phyloP scores from a whole-genome alignment of 30 jellyfish, hydroid and myxozoan genomes.

The Hydractinia echinata region DNA sequence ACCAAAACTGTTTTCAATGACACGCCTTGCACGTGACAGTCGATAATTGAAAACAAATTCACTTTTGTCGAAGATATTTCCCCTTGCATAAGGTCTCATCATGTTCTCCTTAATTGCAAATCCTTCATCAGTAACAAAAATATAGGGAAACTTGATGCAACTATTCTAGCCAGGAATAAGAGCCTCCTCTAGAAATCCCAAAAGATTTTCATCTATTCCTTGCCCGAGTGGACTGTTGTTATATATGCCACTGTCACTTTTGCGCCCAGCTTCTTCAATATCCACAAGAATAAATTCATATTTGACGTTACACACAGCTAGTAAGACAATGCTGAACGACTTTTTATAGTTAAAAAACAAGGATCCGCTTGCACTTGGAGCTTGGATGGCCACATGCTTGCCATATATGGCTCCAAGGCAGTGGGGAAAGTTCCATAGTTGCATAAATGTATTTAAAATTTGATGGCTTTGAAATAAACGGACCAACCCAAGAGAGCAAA shows the following conservation, averaged over 20 bases:
- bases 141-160: slow-evolving; percentile 14
- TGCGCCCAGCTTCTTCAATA: slow-evolving; percentile 28
- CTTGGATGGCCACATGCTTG: slow-evolving; percentile 32
- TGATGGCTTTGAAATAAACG: slow-evolving; percentile 16
- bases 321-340: slow-evolving; percentile 25
- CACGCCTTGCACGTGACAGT: too few relatives aligned
- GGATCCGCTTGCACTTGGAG: slow-evolving; percentile 9
- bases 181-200: background rate
- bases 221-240: slow-evolving; percentile 26
- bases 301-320: slow-evolving; percentile 30
- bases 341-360: slow-evolving; percentile 31
- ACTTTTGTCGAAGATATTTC: background rate
- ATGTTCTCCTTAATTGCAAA: slow-evolving; percentile 1
- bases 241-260: slow-evolving; percentile 43
- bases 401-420: slow-evolving; percentile 38
- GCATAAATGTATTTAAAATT: slow-evolving; percentile 8
- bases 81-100: slow-evolving; percentile 1
- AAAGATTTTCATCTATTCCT: slow-evolving; percentile 29
- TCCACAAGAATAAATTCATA: slow-evolving; percentile 13
- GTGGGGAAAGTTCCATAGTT: slow-evolving; percentile 37
- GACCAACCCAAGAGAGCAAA: slow-evolving; percentile 32
- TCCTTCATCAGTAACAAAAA: slow-evolving; percentile 13
- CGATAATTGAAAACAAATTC: background rate
- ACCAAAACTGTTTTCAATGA: too few relatives aligned
- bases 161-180: background rate